Evolutionary conservation across 2,797 vertebrate genomes (phyloP), one percentile per base, ranked within the genome.

Genomic region (Rachycentron canadum): DNA sequence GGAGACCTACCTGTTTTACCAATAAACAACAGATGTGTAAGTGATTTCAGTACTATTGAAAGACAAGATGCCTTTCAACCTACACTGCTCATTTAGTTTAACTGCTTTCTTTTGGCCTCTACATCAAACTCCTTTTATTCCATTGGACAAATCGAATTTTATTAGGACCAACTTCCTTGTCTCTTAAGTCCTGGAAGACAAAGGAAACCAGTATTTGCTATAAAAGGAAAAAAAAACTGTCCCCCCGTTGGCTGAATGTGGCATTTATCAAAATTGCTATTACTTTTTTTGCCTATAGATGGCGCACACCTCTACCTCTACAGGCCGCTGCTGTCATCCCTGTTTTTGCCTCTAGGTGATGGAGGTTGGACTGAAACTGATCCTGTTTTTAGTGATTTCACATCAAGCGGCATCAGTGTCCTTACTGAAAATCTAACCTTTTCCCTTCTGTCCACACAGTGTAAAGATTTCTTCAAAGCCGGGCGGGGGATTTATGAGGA

Each of bases 401-500:
- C 19, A 32, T 41, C 23, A 30, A 16, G 4, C 10, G 45, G 12
- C 66, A 13, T 14, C 34, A 7, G 19, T 73, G 38, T 73, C 55
- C 59, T 74, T 55, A 30, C 19, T 58, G 25, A 70, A 58, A 56
- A 55, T 76, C 34, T 81, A 23, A 73, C 83, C 50, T 84, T 69
- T 73, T 21, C 28, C 56, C 59, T 70, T 74, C 56, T 70, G 81
- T 79, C 82, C 76, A 3, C 88, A 96, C 88, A 96, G 96, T 91
- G 94, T 86, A 93, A 93, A 78, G 96, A 97, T 67, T 98, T 99
- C 87, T 91, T 98, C 83, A 95, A 80, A 70, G 91, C 96, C 23
- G 98, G 97, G 80, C 96, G 94, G 79, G 97, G 98, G 80, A 97
- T 99, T 93, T 95, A 96, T 84, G 96, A 97, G 86, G 98, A 99